Evolutionary conservation across 2,113 vertebrate genomes (phyloP), one percentile per base, ranked within the genome.

Genomic region (Propithecus coquereli): DNA sequence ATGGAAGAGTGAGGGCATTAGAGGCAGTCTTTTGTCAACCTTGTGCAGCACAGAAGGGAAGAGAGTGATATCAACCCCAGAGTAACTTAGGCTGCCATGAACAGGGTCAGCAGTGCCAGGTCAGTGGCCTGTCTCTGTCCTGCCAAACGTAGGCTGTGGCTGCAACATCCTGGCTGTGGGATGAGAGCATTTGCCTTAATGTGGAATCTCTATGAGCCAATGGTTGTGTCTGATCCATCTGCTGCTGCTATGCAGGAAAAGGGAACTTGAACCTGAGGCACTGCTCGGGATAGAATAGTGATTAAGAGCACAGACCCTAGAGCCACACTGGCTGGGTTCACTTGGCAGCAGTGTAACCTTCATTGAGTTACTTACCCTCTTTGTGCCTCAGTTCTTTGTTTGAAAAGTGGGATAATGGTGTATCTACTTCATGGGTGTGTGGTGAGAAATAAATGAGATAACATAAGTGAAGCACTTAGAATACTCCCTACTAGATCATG

Each of bases 361-460:
- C 32, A 84, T 40, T 22, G 50, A 96, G 25, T 94, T 59, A 77
- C 27, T 92, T 85, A 71, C 25, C 34, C 47, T 96, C 59, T 87
- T 47, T 90, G 20, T 84, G 77, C 34, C 76, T 87, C 18, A 25
- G 54, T 66, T 74, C 45, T 73, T 93, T 88, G 40, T 94, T 70
- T 71, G 76, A 88, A 59, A 88, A 68, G 16, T 94, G n/a, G 37
- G 47, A 37, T 79, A 65, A 90, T 71, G 23, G 81, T 50, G 82
- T 54, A 59, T 17, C n/a, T 90, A 80, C 32, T 74, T 84, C 70
- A 68, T 14, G 20, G 22, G 11, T 61, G 76, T 52, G 66, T 52
- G 59, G 27, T 76, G 32, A 93, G 40, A 94, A 93, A 70, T 86
- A 91, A 92, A 66, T 92, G 68, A 90, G 57, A 82, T 82, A 50